Base-by-base conservation (phyloP, 2,888 invertebrate species). In the Helleia helle region DNA sequence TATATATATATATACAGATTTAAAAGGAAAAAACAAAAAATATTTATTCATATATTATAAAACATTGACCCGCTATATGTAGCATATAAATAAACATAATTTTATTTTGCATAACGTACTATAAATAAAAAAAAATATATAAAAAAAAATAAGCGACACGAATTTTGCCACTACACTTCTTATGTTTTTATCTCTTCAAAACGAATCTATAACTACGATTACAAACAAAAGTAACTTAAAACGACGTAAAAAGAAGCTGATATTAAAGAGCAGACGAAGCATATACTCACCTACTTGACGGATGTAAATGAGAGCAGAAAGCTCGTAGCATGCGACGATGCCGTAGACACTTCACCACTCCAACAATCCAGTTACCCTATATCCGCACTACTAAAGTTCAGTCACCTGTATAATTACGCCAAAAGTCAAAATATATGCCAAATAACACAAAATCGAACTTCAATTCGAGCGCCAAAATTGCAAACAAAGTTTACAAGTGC, bases 281-380 rank as follows among this genome's bases (percentile, higher is more conserved):
- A 57, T 58, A 59, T 65, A 75, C 76, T 74, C 62, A 68, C 71
- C 58, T 73, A 62, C 69, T 73, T 70, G 71, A 68, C 68, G 65
- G 72, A 71, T 72, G 74, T 64, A 71, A 76, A 76, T 71, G 70
- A 72, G 72, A 64, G 59, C 62, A 59, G 61, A 60, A 61, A 59
- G 59, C 60, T 49, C 42, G 52, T 47, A 58, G 59, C 56, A 58
- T 56, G 54, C 59, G 64, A 57, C 62, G 30, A 58, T 58, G 59
- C 59, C 62, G 55, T 55, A 54, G 58, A 69, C 59, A 58, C 67
- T 69, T 61, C 67, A 62, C 62, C 57, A 59, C 58, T 60, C 59
- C 58, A 58, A 68, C 66, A 74, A 77, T 76, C 76, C 72, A 68
- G 65, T 69, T 62, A 71, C 70, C 70, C 67, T 64, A 58, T 58